Evolutionary conservation across 2,888 invertebrate genomes (phyloP).

Genomic region (Cyclophora punctaria): DNA sequence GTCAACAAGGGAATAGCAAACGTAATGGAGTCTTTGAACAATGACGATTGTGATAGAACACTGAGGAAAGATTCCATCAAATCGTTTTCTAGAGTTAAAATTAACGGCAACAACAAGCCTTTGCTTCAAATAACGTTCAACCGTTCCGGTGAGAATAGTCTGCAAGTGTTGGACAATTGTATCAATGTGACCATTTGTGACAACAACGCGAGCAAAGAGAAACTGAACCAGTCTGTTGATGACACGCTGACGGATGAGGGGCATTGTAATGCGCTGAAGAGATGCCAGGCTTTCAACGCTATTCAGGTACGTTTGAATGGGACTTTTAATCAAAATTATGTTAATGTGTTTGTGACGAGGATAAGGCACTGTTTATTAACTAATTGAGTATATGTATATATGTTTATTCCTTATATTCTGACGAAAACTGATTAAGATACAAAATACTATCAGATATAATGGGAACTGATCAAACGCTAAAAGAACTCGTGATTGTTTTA

Average conservation of each 20-base stretch:
- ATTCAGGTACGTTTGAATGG: slow-evolving; percentile 45
- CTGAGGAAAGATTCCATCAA: slow-evolving; percentile 36
- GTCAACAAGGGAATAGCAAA: slow-evolving; percentile 53
- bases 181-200: slow-evolving; percentile 63
- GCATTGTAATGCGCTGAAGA: slow-evolving; percentile 51
- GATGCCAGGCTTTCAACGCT: slow-evolving; percentile 70
- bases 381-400: too few relatives aligned
- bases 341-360: too few relatives aligned
- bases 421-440: too few relatives aligned
- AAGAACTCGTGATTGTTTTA: too few relatives aligned
- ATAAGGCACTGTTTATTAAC: too few relatives aligned
- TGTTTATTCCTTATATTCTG: too few relatives aligned
- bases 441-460: too few relatives aligned
- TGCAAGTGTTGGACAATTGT: slow-evolving; percentile 60
- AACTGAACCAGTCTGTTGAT: slow-evolving; percentile 39
- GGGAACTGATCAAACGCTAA: too few relatives aligned
- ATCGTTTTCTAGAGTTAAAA: slow-evolving; percentile 59
- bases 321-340: too few relatives aligned
- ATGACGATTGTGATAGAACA: slow-evolving; percentile 24
- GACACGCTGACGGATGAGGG: slow-evolving; percentile 49
- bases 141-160: slow-evolving; percentile 53
- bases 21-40: slow-evolving; percentile 46
- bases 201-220: slow-evolving; percentile 31
- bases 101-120: slow-evolving; percentile 65
- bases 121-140: slow-evolving; percentile 59